These are phyloP conservation scores for Xylophagus ater DNA, from an alignment of 2,888 invertebrate species.

Conservation along the genomic window DNA sequence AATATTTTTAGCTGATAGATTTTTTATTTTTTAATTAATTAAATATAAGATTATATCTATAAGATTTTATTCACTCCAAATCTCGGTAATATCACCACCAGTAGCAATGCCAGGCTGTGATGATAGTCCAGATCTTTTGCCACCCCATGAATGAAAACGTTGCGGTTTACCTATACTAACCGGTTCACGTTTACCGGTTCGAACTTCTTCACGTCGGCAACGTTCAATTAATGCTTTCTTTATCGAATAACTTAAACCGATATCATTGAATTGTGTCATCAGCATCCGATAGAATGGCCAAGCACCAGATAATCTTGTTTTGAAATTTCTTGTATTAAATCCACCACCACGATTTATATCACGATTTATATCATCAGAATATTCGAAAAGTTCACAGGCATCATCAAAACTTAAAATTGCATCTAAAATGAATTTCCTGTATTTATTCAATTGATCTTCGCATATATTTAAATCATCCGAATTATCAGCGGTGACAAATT, in stretches of 20 bases:
- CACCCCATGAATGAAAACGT: conserved; percentile 39
- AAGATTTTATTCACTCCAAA: background rate
- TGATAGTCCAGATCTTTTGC: conserved; percentile 28
- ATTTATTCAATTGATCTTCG: conserved; percentile 31
- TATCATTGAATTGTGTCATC: conserved; percentile 34
- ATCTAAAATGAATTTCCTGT: conserved; percentile 31
- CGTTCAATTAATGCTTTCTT: conserved; percentile 31
- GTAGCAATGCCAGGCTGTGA: background rate
- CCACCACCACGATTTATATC: background rate
- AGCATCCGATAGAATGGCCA: conserved; percentile 35
- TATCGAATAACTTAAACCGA: conserved; percentile 30
- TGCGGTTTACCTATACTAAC: conserved; percentile 36
- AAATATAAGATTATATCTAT: background rate
- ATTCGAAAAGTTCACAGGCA: conserved; percentile 32
- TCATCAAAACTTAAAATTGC: conserved; percentile 35
- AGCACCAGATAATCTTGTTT: conserved; percentile 27
- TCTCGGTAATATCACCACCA: background rate
- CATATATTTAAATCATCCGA: conserved; percentile 20
- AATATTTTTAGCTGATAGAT: too few species aligned
- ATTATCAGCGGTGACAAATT: too few species aligned
- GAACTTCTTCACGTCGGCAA: conserved; percentile 21
- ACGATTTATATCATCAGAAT: conserved; percentile 2
- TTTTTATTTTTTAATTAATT: background rate
- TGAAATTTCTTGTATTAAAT: too few species aligned
- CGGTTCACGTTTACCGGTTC: conserved; percentile 28